Conservation (phyloP, 1,140 invertebrate species). For the Bombus fervidus region DNA sequence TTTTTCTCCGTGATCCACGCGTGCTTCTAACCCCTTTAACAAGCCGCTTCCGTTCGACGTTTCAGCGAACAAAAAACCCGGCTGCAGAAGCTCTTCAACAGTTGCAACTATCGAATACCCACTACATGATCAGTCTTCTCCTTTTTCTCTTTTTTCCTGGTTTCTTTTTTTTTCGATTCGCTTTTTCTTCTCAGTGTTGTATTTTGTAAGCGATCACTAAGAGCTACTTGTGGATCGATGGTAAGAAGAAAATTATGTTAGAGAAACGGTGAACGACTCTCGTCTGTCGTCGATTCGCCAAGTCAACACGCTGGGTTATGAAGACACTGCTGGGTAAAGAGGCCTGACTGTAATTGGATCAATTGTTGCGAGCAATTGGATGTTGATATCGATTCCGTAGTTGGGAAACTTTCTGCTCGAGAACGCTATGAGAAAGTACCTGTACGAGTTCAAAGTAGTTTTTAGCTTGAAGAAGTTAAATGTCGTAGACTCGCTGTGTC, state of each 20-base stretch:
- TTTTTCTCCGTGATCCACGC: neutral
- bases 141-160: neutral
- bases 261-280: conserved; percentile 16
- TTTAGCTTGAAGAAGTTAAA: too few relatives aligned
- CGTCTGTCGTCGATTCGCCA: neutral
- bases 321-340: neutral
- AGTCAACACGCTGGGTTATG: conserved; percentile 10
- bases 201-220: conserved; percentile 2
- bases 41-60: conserved; percentile 22
- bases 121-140: neutral
- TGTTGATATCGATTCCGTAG: neutral
- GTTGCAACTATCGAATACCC: neutral
- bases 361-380: conserved; percentile 7
- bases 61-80: neutral
- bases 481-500: too few relatives aligned
- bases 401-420: neutral
- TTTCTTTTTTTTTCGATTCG: neutral
- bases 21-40: neutral
- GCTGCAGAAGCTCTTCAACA: conserved; percentile 6
- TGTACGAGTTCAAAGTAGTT: too few relatives aligned
- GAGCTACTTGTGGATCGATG: neutral
- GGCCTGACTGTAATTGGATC: neutral
- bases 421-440: neutral
- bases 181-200: too few relatives aligned
- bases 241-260: neutral